Percentiles rank a stretch among this genome's conserved stretches.
phyloP scores from a whole-genome alignment of 2,113 vertebrate genomes.

The Oplegnathus fasciatus region DNA sequence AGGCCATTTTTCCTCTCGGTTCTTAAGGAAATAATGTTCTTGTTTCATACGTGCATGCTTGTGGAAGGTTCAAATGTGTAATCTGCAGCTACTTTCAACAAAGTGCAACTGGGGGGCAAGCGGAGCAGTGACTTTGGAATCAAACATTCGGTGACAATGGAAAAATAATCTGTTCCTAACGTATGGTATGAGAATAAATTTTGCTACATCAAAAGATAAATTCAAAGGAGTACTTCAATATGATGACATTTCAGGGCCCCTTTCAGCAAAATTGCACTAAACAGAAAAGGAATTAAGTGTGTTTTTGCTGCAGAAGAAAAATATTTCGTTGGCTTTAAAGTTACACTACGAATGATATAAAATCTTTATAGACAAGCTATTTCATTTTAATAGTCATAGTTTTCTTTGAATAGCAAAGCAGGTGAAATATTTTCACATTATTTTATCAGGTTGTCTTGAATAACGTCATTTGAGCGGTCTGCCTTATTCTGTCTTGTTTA shows the following conservation, averaged over 20 bases:
- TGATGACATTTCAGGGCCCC: constrained; percentile 20
- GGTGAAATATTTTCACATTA: neutral
- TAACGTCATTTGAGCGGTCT: neutral
- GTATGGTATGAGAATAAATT: neutral
- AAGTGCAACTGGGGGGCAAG: neutral
- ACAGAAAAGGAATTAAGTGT: neutral
- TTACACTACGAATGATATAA: neutral
- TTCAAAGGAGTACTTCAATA: neutral
- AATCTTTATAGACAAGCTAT: neutral
- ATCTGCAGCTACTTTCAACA: constrained; percentile 8
- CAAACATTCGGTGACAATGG: neutral
- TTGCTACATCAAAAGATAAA: constrained; percentile 7
- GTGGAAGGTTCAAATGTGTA: constrained; percentile 22
- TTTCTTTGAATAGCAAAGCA: neutral
- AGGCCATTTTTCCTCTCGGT: constrained; percentile 18
- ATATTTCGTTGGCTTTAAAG: neutral
- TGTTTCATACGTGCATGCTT: constrained; percentile 39
- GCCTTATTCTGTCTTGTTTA: neutral
- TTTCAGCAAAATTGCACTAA: neutral
- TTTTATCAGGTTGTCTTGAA: neutral
- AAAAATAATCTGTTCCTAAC: neutral
- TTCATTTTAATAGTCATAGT: neutral
- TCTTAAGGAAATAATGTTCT: constrained; percentile 46
- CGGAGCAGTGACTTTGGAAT: neutral
- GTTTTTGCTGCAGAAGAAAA: neutral